Conservation (phyloP, 2,888 invertebrate genomes). For the Megalurothrips usitatus region DNA sequence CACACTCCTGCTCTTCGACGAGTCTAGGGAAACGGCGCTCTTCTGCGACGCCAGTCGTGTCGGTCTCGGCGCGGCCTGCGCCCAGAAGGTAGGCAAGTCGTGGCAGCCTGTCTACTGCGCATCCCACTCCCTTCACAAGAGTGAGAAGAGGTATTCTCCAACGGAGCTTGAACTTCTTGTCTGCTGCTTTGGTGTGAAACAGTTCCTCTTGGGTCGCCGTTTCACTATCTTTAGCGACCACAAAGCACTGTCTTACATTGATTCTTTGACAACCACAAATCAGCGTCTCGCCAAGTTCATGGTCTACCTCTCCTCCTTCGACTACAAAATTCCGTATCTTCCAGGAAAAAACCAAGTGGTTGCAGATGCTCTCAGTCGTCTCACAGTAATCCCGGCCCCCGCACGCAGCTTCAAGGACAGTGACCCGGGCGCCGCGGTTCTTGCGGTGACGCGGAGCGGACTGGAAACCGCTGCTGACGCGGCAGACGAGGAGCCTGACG, state of each 20-base stretch:
- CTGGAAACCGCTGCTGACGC: too few relatives aligned
- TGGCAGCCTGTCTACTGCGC: not conserved
- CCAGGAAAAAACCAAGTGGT: not conserved
- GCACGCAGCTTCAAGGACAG: too few relatives aligned
- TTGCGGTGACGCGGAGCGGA: too few relatives aligned
- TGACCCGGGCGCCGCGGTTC: too few relatives aligned
- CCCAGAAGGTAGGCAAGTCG: slow-evolving; percentile 1
- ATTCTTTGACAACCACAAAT: not conserved
- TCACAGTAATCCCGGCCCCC: too few relatives aligned
- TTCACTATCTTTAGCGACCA: not conserved
- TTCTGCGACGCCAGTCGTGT: not conserved
- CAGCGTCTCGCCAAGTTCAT: not conserved
- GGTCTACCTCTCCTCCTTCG: not conserved
- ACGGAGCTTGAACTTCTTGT: not conserved
- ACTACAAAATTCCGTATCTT: not conserved
- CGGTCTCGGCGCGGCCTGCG: not conserved
- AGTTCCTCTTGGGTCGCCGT: not conserved
- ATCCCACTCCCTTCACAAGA: not conserved
- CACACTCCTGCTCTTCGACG: not conserved
- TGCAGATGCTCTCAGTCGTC: not conserved
- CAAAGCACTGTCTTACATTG: not conserved
- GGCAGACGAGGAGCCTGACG: too few relatives aligned
- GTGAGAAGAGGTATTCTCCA: not conserved
- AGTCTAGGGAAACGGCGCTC: not conserved
- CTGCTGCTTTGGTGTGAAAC: not conserved